A percentile compares a stretch with the other conserved stretches of the same genome.
These are phyloP conservation scores for Myathropa florea DNA, from an alignment of 2,888 invertebrate genomes.

Conservation along the genomic window DNA sequence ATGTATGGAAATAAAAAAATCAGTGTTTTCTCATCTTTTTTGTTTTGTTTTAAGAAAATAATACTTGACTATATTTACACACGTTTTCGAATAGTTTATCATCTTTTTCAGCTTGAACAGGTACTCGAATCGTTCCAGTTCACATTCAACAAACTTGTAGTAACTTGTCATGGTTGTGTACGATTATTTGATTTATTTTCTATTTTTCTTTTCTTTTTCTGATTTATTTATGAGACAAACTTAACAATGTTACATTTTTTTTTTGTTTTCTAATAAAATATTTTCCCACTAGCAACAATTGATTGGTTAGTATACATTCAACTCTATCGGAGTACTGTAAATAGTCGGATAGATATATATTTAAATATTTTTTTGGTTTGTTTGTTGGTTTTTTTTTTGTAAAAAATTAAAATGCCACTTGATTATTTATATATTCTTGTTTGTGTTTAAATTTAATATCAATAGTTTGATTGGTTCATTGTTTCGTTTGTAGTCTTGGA, in stretches of 20 bases:
- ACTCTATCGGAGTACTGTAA: conserved; percentile 49
- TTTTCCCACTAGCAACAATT: neutral
- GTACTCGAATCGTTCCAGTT: conserved; percentile 15
- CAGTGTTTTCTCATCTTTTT: neutral
- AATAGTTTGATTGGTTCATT: conserved; percentile 70
- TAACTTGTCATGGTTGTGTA: neutral
- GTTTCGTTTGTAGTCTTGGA: conserved; percentile 67
- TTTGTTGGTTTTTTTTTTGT: conserved; percentile 22
- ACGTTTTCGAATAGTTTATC: neutral
- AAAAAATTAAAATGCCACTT: conserved; percentile 64
- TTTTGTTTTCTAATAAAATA: conserved; percentile 30
- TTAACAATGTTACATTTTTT: conserved; percentile 49
- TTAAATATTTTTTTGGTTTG: neutral
- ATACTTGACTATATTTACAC: conserved; percentile 40
- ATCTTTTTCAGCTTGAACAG: conserved; percentile 19
- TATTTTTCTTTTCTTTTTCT: neutral
- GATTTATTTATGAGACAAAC: conserved; percentile 31
- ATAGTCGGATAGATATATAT: conserved; percentile 41
- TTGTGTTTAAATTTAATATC: conserved; percentile 46
- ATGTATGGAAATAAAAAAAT: too few relatives aligned
- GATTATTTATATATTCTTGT: conserved; percentile 11
- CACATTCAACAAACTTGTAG: neutral
- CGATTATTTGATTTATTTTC: neutral
- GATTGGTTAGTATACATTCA: conserved; percentile 13
- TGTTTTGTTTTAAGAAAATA: neutral